Evolutionary conservation across 30 jellyfish, hydroid and myxozoan species (phyloP), one percentile per base, ranked within the genome.

Genomic region (Pelagia noctiluca): DNA sequence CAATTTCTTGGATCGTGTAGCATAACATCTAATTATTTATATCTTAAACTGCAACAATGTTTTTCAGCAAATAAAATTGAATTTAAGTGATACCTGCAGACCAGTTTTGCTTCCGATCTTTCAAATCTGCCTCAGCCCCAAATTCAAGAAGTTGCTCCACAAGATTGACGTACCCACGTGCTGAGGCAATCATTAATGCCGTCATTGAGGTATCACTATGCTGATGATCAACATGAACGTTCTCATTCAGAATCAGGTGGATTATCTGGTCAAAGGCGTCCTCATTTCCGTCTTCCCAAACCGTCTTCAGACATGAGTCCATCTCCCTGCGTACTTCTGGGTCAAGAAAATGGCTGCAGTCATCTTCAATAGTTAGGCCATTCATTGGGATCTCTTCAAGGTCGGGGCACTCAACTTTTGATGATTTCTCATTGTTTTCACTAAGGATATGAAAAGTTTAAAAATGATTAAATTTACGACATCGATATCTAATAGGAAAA

Each of bases 141-240:
- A 76, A 53, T 67, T 84, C 97, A 30, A 90, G 48, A 62, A 90
- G 66, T 3, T 84, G 97, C 61, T 85, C 96, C 10, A 92, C 88
- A 49, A 90, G 93, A 61, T 88, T 79, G 52, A 53, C 49, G 42
- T 76, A 83, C 21, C 97, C 97, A 12, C 96, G 89, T 23, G 97
- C 97, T 5, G 97, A 80, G 21, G 97, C 97, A 33, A 90, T 92
- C 84, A 90, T 90, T 61, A 90, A 54, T 36, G 97, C 70, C 8
- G 96, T 90, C 96, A 90, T 90, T 18, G 90, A 84, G 0, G 97
- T 90, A 33, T 84, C 91, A n/a, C 96, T 50, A 52, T 90, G 97
- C 35, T 85, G 83, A 78, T 83, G 78, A 52, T 83, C 90, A 16
- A 90, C 57, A 36, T 42, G 63, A 60, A 89, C 95, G 35, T 89